phyloP scores from a whole-genome alignment of 2,888 invertebrate species.

The Aleiodes leptofemur region DNA sequence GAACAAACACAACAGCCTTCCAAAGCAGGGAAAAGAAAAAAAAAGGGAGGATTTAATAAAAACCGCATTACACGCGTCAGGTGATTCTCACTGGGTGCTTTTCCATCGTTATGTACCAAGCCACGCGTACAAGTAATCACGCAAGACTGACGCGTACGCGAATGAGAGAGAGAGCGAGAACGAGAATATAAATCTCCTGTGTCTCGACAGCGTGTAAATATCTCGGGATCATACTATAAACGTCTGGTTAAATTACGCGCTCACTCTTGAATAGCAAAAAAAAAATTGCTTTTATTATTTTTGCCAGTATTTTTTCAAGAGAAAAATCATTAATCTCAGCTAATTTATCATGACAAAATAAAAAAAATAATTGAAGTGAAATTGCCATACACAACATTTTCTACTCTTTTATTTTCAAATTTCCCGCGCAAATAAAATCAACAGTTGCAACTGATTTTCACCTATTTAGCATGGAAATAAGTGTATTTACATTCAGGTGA shows the following conservation, averaged over 20 bases:
- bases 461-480: too few species aligned
- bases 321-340: too few species aligned
- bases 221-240: conserved; percentile 40
- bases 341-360: too few species aligned
- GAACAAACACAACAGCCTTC: conserved; percentile 26
- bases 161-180: neutral
- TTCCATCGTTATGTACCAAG: conserved; percentile 40
- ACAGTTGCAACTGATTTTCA: too few species aligned
- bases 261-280: neutral
- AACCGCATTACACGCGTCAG: conserved; percentile 71
- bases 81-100: conserved; percentile 65
- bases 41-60: conserved; percentile 65
- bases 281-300: neutral
- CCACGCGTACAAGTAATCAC: conserved; percentile 46
- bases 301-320: neutral
- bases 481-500: too few species aligned
- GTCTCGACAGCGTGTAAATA: conserved; percentile 42
- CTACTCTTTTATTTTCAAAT: neutral
- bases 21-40: conserved; percentile 3
- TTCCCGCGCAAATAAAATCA: neutral
- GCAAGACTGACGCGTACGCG: conserved; percentile 24
- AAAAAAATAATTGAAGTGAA: neutral
- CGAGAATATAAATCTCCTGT: conserved; percentile 21
- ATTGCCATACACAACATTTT: neutral
- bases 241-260: conserved; percentile 40